These are phyloP conservation scores for Eudemis profundana DNA, from an alignment of 2,888 invertebrate species.

Conservation along the genomic window DNA sequence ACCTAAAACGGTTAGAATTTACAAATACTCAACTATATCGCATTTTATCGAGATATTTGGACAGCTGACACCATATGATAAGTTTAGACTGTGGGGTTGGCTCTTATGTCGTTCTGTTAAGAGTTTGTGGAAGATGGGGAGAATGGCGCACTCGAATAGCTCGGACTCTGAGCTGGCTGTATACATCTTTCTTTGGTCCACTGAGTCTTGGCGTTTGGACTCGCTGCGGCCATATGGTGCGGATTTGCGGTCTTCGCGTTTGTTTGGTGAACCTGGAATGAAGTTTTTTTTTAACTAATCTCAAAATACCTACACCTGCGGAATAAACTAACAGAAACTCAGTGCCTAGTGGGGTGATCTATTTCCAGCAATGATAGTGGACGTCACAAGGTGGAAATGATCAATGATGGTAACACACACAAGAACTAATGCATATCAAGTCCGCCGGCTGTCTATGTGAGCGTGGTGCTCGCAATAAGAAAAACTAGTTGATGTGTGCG, in stretches of 20 bases:
- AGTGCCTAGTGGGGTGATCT: too few relatives aligned
- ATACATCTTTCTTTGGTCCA: constrained; percentile 85
- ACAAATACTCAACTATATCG: constrained; percentile 97
- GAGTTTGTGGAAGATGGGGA: constrained; percentile 97
- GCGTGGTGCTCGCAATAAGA: too few relatives aligned
- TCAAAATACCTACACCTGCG: too few relatives aligned
- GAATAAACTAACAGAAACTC: too few relatives aligned
- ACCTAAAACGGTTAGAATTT: constrained; percentile 58
- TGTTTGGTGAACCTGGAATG: constrained; percentile 68
- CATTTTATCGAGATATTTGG: constrained; percentile 98
- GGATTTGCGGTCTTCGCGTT: constrained; percentile 81
- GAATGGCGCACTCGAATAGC: constrained; percentile 92
- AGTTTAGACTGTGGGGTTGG: constrained; percentile 88
- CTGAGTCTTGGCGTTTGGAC: constrained; percentile 74
- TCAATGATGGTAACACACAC: too few relatives aligned
- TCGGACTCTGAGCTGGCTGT: constrained; percentile 94
- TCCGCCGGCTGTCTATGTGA: too few relatives aligned
- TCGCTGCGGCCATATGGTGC: constrained; percentile 78
- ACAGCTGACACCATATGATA: constrained; percentile 93
- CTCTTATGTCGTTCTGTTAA: constrained; percentile 92
- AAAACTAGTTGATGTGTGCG: too few relatives aligned
- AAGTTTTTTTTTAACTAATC: too few relatives aligned
- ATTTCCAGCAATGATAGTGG: too few relatives aligned
- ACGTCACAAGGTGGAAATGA: too few relatives aligned
- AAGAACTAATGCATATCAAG: too few relatives aligned